These are phyloP conservation scores for Lophotriccus pileatus DNA, from an alignment of 2,797 vertebrate species.

Conservation along the genomic window DNA sequence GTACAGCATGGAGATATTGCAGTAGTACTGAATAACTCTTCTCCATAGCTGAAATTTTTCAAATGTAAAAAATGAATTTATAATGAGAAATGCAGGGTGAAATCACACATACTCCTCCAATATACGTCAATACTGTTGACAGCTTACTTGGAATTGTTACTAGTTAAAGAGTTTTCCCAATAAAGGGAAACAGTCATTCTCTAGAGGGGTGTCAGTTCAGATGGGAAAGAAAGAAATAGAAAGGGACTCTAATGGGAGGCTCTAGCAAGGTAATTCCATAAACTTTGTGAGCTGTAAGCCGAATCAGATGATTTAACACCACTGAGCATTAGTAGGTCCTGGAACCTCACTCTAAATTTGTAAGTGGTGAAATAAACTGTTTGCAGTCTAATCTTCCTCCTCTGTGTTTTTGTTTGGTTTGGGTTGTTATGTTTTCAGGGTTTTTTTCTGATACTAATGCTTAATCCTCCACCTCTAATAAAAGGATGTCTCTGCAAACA, in stretches of 20 bases:
- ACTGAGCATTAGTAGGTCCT: neutral
- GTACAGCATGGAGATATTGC: neutral
- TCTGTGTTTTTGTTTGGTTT: neutral
- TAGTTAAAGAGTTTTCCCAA: neutral
- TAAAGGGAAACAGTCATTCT: neutral
- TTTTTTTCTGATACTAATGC: neutral
- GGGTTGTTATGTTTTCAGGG: rapidly evolving
- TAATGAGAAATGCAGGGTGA: neutral
- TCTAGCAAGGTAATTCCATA: neutral
- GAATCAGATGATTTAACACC: neutral
- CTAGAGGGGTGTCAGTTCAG: neutral
- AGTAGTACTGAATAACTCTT: neutral
- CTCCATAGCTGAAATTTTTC: neutral
- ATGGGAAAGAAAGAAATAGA: neutral
- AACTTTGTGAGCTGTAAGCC: neutral
- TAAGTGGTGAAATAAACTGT: neutral
- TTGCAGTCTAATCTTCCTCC: neutral
- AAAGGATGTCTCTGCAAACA: conserved; percentile 1
- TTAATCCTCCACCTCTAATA: conserved; percentile 5
- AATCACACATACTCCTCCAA: neutral
- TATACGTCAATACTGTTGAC: neutral
- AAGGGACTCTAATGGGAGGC: neutral
- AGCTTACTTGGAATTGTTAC: neutral
- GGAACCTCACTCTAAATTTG: neutral
- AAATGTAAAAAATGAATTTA: neutral